phyloP scores from a whole-genome alignment of 2,797 vertebrate species.

The Hemitrygon akajei region DNA sequence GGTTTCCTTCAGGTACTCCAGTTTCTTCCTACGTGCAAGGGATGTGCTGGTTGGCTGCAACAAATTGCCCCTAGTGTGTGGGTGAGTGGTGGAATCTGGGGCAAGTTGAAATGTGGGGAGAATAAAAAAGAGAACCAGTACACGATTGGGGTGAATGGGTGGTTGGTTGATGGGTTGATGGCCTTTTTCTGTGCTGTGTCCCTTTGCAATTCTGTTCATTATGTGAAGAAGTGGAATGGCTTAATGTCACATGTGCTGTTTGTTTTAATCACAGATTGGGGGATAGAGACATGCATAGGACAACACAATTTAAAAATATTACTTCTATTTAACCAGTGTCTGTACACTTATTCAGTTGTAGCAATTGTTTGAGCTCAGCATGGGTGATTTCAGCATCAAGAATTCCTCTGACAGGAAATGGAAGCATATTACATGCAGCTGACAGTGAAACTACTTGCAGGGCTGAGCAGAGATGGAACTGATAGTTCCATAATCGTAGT shows the following conservation, averaged over 20 bases:
- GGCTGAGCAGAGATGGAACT: not conserved
- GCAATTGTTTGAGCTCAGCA: not conserved
- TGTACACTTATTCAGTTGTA: not conserved
- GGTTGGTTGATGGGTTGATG: no score
- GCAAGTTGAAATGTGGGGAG: no score
- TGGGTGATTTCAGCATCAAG: not conserved
- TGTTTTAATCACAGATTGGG: not conserved
- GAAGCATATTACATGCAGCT: not conserved
- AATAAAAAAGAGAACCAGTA: no score
- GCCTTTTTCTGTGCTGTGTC: no score
- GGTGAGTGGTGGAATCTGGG: no score
- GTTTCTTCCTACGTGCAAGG: no score
- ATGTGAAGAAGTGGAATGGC: not conserved
- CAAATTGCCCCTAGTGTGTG: no score
- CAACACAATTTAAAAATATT: not conserved
- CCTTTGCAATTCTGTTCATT: not conserved
- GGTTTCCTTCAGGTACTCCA: no score
- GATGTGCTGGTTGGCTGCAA: no score
- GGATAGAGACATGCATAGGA: not conserved
- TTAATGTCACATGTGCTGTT: not conserved
- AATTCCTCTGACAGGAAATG: not conserved
- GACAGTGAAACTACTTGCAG: not conserved
- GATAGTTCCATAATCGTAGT: not conserved
- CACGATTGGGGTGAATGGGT: no score
- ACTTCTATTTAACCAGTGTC: not conserved